These are phyloP conservation scores for Platichthys flesus DNA, from an alignment of 2,113 vertebrate genomes.

Conservation along the genomic window DNA sequence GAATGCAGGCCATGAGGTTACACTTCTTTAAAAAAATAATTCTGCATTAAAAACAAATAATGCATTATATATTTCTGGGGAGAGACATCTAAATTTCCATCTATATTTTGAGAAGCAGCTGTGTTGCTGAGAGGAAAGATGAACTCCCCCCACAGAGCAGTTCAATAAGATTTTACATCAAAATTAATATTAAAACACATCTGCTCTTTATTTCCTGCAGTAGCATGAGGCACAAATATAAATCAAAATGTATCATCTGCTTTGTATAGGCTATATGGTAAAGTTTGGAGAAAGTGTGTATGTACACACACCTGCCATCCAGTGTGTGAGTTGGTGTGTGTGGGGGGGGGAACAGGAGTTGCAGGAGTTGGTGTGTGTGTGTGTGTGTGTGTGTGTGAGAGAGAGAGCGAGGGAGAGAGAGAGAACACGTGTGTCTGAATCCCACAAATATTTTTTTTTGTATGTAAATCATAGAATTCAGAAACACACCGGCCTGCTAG, in stretches of 20 bases:
- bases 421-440: neutral
- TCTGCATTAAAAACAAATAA: conserved; percentile 6
- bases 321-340: conserved; percentile 22
- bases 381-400: conserved; percentile 17
- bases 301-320: conserved; percentile 22
- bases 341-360: neutral
- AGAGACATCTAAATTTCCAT: neutral
- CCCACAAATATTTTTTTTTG: conserved; percentile 10
- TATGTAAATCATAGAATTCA: neutral
- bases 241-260: conserved; percentile 12
- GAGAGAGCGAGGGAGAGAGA: neutral
- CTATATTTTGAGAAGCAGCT: conserved; percentile 2
- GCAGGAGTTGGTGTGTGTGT: conserved; percentile 4
- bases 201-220: neutral
- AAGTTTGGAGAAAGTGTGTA: conserved; percentile 18
- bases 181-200: conserved; percentile 25
- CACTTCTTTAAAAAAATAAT: neutral
- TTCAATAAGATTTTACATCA: neutral
- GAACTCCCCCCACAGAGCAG: conserved; percentile 9
- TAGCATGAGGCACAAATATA: neutral
- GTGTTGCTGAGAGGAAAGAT: neutral
- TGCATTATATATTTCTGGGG: neutral
- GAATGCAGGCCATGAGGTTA: neutral
- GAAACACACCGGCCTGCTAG: neutral
- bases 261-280: neutral